phyloP scores from a whole-genome alignment of 2,113 vertebrate genomes.

The Bos indicus region DNA sequence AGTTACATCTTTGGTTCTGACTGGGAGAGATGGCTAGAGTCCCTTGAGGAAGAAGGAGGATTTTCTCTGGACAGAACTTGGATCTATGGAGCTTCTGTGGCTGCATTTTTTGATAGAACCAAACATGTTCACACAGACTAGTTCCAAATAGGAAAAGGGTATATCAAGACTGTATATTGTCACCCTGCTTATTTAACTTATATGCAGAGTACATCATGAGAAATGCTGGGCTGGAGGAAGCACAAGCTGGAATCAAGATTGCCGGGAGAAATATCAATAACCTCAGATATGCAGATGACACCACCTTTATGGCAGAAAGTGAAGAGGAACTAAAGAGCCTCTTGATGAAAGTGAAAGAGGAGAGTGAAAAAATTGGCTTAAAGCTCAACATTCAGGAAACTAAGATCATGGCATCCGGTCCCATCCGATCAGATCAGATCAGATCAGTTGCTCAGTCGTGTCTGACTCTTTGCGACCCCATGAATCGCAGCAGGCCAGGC shows the following conservation, averaged over 20 bases:
- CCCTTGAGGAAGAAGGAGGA: not conserved
- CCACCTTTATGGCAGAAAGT: not conserved
- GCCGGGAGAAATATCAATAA: not conserved
- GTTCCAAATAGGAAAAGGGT: not conserved
- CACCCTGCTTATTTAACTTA: not conserved
- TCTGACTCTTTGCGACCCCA: too few species aligned
- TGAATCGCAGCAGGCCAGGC: too few species aligned
- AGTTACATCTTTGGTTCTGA: not conserved
- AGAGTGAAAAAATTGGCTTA: not conserved
- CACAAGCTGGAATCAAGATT: not conserved
- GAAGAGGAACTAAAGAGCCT: not conserved
- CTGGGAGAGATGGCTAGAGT: not conserved
- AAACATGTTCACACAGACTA: not conserved
- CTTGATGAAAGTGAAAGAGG: not conserved
- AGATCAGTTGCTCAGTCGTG: too few species aligned
- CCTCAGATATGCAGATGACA: not conserved
- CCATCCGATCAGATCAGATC: not conserved
- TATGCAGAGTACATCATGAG: not conserved
- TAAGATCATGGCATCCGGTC: not conserved
- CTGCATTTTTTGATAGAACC: not conserved
- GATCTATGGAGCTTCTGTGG: not conserved
- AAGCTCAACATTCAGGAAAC: not conserved
- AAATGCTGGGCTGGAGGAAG: not conserved
- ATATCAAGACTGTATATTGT: not conserved
- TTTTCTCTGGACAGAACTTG: not conserved